Conservation (phyloP, 2,797 vertebrate species). For the Spea hammondii region DNA sequence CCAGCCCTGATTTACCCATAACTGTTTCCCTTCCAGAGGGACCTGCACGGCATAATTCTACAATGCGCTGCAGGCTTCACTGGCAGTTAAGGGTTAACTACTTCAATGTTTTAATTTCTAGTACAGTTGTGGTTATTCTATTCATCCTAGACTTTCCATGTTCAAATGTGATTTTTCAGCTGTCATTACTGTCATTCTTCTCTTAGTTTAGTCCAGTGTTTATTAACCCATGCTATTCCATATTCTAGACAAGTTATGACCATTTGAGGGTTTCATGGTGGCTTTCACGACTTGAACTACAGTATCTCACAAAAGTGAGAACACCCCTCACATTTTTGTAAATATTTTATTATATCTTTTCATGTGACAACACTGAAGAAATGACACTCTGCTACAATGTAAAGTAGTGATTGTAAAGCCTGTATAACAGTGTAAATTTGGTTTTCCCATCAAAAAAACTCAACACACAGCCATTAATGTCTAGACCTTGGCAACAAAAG, state of each 20-base stretch:
- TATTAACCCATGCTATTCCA: too few relatives aligned
- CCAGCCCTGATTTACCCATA: conserved; percentile 11
- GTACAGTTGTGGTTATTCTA: conserved; percentile 11
- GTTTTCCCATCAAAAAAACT: too few relatives aligned
- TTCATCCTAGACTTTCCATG: not conserved
- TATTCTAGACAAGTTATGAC: conserved; percentile 1
- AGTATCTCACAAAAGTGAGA: too few relatives aligned
- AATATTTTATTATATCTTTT: too few relatives aligned
- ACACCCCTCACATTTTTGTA: too few relatives aligned
- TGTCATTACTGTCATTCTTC: conserved; percentile 1
- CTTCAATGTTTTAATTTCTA: not conserved
- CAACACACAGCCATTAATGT: too few relatives aligned
- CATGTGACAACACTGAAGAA: too few relatives aligned
- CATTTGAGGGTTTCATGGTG: conserved; percentile 18
- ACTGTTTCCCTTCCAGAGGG: conserved; percentile 23
- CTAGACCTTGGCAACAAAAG: too few relatives aligned
- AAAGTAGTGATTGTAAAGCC: too few relatives aligned
- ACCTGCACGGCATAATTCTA: conserved; percentile 16
- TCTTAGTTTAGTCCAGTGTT: not conserved
- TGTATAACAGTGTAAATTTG: too few relatives aligned
- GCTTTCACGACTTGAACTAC: not conserved
- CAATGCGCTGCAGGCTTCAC: conserved; percentile 18
- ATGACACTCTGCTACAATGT: too few relatives aligned
- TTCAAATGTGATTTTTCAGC: not conserved
- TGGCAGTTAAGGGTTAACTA: conserved; percentile 34